Evolutionary conservation across 2,113 vertebrate species (phyloP).

Genomic region (Gracilinanus agilis): DNA sequence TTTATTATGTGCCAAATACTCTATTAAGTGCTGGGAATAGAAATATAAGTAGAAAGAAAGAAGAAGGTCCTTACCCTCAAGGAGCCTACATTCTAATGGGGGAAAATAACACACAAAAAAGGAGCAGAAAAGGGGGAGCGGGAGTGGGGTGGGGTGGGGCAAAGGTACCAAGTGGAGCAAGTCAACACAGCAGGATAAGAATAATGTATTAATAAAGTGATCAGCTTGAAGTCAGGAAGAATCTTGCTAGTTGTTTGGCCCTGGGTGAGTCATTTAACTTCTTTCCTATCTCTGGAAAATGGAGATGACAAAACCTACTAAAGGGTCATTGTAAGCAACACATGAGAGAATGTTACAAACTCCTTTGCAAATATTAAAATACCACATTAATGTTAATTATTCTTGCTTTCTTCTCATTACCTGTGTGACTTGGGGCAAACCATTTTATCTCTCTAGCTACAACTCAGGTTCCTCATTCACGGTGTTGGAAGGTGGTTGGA

Average conservation of each 20-base stretch:
- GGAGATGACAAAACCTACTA: background rate
- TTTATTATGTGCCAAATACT: background rate
- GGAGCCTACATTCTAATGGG: background rate
- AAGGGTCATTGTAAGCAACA: background rate
- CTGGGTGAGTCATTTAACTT: background rate
- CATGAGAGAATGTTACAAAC: background rate
- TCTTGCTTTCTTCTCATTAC: no score
- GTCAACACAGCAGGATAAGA: background rate
- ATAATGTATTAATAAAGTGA: background rate
- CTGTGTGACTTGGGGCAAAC: no score
- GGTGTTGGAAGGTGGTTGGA: no score
- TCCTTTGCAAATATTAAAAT: background rate
- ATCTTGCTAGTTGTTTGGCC: background rate
- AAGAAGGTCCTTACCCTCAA: background rate
- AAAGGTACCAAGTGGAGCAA: background rate
- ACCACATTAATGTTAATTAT: no score
- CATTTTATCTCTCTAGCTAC: no score
- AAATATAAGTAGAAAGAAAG: background rate
- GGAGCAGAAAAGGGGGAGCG: background rate
- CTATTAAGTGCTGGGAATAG: background rate
- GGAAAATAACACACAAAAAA: background rate
- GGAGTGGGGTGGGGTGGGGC: background rate
- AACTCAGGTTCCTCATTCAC: background rate
- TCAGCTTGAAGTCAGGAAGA: no score
- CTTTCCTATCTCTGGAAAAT: background rate